phyloP scores from a whole-genome alignment of 2,888 invertebrate species.

The Emmelina monodactyla region DNA sequence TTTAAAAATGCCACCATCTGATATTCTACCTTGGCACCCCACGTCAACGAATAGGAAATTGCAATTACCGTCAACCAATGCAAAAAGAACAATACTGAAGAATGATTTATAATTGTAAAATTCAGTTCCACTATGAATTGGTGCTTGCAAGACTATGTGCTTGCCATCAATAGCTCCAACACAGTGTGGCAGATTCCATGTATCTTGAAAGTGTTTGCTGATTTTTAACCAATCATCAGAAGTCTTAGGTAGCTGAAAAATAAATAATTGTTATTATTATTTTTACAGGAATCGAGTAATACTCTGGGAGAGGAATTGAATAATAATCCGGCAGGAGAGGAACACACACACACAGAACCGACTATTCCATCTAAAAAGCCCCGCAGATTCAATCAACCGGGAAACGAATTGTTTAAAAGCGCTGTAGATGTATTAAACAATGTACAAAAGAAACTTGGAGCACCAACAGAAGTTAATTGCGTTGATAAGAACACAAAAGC shows the following conservation, averaged over 20 bases:
- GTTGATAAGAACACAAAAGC: too few species aligned
- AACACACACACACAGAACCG: too few species aligned
- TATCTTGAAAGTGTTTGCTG: constrained; percentile 11
- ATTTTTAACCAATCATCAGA: constrained; percentile 14
- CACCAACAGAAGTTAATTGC: too few species aligned
- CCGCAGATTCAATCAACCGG: too few species aligned
- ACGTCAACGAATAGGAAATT: constrained; percentile 15
- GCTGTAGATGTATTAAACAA: too few species aligned
- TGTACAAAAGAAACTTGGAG: too few species aligned
- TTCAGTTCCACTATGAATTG: constrained; percentile 12
- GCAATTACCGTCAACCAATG: constrained; percentile 14
- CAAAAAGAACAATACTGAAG: constrained; percentile 13
- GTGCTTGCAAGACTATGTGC: constrained; percentile 13
- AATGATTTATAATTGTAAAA: constrained; percentile 15
- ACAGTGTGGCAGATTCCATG: constrained; percentile 15
- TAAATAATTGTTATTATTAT: too few species aligned
- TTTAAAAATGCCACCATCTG: constrained; percentile 16
- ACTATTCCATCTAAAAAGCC: too few species aligned
- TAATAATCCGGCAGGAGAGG: too few species aligned
- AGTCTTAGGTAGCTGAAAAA: constrained; percentile 13
- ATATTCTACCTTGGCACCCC: constrained; percentile 17
- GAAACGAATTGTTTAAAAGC: too few species aligned
- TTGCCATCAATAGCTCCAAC: constrained; percentile 13
- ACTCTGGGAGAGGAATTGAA: too few species aligned
- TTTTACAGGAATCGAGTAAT: too few species aligned